These are phyloP conservation scores for Salticus scenicus DNA, from an alignment of 2,888 invertebrate genomes.

Conservation along the genomic window DNA sequence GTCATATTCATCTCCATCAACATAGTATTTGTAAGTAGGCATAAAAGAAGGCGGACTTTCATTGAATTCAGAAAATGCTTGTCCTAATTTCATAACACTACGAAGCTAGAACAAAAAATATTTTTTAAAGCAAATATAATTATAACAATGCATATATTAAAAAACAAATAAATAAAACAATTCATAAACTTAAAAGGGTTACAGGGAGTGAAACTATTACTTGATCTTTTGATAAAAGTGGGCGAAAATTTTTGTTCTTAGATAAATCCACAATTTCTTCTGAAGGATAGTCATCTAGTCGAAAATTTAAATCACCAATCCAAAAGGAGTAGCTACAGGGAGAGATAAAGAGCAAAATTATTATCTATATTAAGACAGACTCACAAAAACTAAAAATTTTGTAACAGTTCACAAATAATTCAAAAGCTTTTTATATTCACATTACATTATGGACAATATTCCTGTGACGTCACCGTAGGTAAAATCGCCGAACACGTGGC, in stretches of 20 bases:
- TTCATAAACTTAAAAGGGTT: no score
- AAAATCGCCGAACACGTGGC: no score
- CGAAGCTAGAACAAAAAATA: conserved; percentile 80
- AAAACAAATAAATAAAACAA: no score
- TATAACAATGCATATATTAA: not conserved
- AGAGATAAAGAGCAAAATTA: not conserved
- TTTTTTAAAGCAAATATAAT: conserved; percentile 7
- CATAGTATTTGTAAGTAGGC: conserved; percentile 90
- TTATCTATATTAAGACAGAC: not conserved
- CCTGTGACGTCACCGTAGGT: no score
- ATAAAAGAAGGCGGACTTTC: conserved; percentile 86
- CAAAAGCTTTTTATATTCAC: no score
- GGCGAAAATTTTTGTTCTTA: conserved; percentile 81
- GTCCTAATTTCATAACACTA: conserved; percentile 82
- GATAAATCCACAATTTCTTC: conserved; percentile 83
- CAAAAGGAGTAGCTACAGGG: conserved; percentile 83
- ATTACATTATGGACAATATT: no score
- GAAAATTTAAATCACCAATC: conserved; percentile 93
- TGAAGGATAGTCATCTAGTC: conserved; percentile 82
- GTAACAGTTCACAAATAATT: no score
- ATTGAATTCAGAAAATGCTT: conserved; percentile 88
- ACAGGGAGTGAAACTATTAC: no score
- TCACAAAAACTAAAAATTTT: not conserved
- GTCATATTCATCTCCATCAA: conserved; percentile 79
- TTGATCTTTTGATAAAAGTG: conserved; percentile 84